Conservation (phyloP, 2,888 invertebrate species). For the Pristionchus maxplancki region DNA sequence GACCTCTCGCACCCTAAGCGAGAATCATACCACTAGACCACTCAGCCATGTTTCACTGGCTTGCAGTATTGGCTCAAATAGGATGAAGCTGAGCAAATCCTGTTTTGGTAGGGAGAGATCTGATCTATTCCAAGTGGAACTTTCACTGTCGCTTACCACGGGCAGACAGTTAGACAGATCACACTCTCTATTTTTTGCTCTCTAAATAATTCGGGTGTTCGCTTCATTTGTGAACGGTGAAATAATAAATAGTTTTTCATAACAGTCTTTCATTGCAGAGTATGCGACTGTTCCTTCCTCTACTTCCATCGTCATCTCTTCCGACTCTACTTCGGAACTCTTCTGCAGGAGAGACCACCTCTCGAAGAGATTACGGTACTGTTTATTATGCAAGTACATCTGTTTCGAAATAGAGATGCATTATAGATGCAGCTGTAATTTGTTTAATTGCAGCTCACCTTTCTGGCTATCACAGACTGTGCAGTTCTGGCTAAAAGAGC, state of each 20-base stretch:
- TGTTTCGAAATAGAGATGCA: too few species aligned
- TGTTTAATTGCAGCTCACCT: constrained; percentile 24
- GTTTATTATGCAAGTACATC: too few species aligned
- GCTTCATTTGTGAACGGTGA: too few species aligned
- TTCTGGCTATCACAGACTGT: constrained; percentile 44
- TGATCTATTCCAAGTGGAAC: background rate
- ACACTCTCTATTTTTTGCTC: background rate
- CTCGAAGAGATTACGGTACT: constrained; percentile 40
- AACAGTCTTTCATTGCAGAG: constrained; percentile 53
- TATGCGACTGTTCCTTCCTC: constrained; percentile 85
- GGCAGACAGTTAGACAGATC: background rate
- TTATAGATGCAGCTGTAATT: background rate
- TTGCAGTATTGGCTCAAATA: constrained; percentile 40
- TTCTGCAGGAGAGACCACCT: constrained; percentile 40
- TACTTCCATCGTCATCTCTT: constrained; percentile 85
- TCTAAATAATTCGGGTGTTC: background rate
- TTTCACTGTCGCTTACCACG: background rate
- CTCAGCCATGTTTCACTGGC: constrained; percentile 56
- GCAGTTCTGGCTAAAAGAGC: constrained; percentile 11
- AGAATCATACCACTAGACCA: constrained; percentile 75
- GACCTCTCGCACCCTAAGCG: constrained; percentile 76
- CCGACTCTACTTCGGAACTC: constrained; percentile 48
- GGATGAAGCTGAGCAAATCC: constrained; percentile 49
- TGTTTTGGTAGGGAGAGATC: constrained; percentile 31
- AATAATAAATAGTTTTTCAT: background rate